Evolutionary conservation across 2,797 vertebrate genomes (phyloP), one percentile per base, ranked within the genome.

Genomic region (Babyrousa celebensis): DNA sequence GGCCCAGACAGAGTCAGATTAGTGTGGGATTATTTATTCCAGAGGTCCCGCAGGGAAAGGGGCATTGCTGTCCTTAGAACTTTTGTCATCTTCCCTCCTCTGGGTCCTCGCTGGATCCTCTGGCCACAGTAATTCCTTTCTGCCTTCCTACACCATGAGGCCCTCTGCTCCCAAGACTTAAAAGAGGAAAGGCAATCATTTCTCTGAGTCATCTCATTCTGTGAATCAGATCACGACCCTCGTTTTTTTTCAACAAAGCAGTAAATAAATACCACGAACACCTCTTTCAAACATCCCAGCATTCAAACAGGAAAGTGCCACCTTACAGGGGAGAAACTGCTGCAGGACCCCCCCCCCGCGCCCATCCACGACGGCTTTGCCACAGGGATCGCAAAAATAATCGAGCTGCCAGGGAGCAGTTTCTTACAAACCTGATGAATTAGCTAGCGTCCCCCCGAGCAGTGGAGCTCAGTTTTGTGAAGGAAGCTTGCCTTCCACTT

Each of bases 21-120:
- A 85, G 74, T 62, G 15, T 56, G 94, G 87, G 97, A 97, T 98
- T 98, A 96, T 83, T 94, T 75, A 60, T 96, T 97, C 72, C 68
- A 63, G 77, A 85, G 89, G 85, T 96, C 71, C 79, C 32, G 52
- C 62, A 43, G 25, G 58, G 20, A 62, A 85, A 91, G 60, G 54
- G 72, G 18, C 70, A 29, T 93, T 94, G 88, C 77, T 94, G 88
- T 83, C 1, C 93, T 87, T 92, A 96, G 52, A 20, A 79, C 85
- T 79, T 96, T 84, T 93, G 75, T 82, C 43, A 71, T 94, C 92
- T 86, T 88, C 67, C 94, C 96, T 71, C 36, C 75, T 96, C 82
- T 25, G 15, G 91, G 68, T 91, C 89, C 71, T 63, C 87, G 56
- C 67, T 71, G 96, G 97, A 94, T 65, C 43, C 88, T 62, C 83